Evolutionary conservation across 2,888 invertebrate species (phyloP), one percentile per base, ranked within the genome.

Genomic region (Iphiclides podalirius): DNA sequence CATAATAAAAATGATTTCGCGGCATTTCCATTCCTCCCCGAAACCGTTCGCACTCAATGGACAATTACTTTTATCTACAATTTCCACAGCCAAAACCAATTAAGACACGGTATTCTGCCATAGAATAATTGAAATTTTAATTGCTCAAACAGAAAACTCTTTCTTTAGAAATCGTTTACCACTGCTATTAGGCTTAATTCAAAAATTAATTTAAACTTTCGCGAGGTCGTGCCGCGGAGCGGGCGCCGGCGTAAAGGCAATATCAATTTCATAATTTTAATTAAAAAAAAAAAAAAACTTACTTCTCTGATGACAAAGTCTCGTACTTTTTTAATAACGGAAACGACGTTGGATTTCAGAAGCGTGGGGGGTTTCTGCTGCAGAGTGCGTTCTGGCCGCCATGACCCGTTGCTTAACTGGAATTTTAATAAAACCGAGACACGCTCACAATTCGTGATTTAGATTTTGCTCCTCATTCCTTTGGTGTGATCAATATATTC

Each of bases 191-290:
- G 82, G 79, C 82, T 81, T 83, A 84, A 85, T 85, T 84, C 84
- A 84, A 88, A 89, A 87, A 87, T 86, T 88, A 86, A 89, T 88
- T 88, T 89, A 82, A 88, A 89, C 84, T 88, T 86, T 81, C 77
- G 80, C 83, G 83, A 88, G 85, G 82, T 80, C 83, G 74, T 72
- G 71, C 67, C 69, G 68, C 68, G 77, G 45, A 77, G 75, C 81
- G 79, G 74, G 71, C 75, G 70, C 71, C 72, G 69, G 70, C 80
- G 79, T 79, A 79, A 87, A 86, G 79, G 86, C 85, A 85, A 87
- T 89, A 89, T 89, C 88, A 88, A 89, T 87, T 87, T 88, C 85
- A 88, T 88, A 86, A 88, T 89, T 89, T 89, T 89, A 88, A 89
- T 89, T 89, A 82, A 89, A 89, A 80, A 40, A 89, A 89, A 80